Conservation (phyloP, 2,113 vertebrate genomes). For the Probosciger aterrimus region DNA sequence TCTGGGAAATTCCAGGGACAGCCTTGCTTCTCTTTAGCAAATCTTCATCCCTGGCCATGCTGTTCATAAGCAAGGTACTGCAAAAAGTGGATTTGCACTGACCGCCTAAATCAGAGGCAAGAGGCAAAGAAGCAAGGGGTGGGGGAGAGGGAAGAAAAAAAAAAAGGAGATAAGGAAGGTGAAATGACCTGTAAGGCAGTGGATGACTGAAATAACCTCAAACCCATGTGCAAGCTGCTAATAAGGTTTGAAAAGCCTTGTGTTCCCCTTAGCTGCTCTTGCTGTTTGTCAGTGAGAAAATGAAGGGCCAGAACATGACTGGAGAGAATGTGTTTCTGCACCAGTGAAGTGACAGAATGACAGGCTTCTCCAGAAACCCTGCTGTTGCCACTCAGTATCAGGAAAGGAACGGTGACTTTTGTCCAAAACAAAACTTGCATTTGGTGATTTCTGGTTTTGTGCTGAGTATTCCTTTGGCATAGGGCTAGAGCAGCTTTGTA, state of each 20-base stretch:
- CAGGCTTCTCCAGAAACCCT: neutral
- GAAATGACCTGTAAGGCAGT: neutral
- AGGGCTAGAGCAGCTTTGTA: neutral
- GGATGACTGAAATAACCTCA: neutral
- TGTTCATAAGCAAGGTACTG: neutral
- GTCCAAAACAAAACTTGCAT: neutral
- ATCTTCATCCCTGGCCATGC: neutral
- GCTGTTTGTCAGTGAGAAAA: neutral
- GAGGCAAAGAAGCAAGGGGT: neutral
- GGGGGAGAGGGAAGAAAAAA: neutral
- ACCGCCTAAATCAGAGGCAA: neutral
- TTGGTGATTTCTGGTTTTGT: neutral
- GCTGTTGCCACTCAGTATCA: neutral
- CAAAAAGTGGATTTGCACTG: neutral
- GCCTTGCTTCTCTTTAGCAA: neutral
- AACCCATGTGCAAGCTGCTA: neutral
- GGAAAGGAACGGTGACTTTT: neutral
- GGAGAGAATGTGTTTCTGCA: neutral
- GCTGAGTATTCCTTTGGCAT: neutral
- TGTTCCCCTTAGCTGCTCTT: neutral
- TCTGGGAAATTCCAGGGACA: neutral
- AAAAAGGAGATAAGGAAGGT: neutral
- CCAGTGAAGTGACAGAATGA: neutral
- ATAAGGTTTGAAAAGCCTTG: neutral
- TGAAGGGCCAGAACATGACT: neutral